Conservation (phyloP, 1,140 invertebrate species). For the Rhagoletis pomonella region DNA sequence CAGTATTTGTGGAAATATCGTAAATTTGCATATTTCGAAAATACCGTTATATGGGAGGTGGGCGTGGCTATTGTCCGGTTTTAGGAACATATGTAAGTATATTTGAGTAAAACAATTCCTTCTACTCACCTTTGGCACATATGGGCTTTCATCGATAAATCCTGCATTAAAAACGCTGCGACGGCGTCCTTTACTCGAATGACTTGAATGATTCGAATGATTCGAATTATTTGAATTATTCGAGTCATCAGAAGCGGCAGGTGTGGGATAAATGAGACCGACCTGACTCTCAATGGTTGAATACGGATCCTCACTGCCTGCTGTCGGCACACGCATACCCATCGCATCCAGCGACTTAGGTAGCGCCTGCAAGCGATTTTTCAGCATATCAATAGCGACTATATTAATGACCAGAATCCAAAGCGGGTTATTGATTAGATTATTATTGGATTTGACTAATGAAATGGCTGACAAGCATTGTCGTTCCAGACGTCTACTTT, state of each 20-base stretch:
- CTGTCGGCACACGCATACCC: constrained; percentile 63
- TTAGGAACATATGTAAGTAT: too few relatives aligned
- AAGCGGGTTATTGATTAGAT: constrained; percentile 92
- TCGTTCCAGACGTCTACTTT: constrained; percentile 88
- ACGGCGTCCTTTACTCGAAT: constrained; percentile 66
- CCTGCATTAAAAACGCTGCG: constrained; percentile 68
- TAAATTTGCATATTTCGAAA: too few relatives aligned
- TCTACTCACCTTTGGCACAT: constrained; percentile 70
- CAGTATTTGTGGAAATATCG: too few relatives aligned
- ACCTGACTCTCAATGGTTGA: constrained; percentile 73
- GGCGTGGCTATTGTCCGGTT: too few relatives aligned
- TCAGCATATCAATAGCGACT: constrained; percentile 96
- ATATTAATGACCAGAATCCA: constrained; percentile 98
- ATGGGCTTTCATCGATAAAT: constrained; percentile 70
- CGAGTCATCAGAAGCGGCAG: constrained; percentile 70
- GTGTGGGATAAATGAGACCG: constrained; percentile 71
- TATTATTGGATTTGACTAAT: constrained; percentile 90
- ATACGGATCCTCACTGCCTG: constrained; percentile 70
- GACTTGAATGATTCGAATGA: too few relatives aligned
- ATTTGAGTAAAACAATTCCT: too few relatives aligned
- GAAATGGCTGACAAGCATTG: constrained; percentile 92
- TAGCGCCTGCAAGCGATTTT: constrained; percentile 86
- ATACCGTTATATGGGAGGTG: too few relatives aligned
- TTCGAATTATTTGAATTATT: too few relatives aligned
- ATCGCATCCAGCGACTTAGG: constrained; percentile 68